Percentiles rank a stretch among this genome's conserved stretches.
Evolutionary conservation across 64 coral and sea anemone species (phyloP).

Genomic region (Montipora foliosa): DNA sequence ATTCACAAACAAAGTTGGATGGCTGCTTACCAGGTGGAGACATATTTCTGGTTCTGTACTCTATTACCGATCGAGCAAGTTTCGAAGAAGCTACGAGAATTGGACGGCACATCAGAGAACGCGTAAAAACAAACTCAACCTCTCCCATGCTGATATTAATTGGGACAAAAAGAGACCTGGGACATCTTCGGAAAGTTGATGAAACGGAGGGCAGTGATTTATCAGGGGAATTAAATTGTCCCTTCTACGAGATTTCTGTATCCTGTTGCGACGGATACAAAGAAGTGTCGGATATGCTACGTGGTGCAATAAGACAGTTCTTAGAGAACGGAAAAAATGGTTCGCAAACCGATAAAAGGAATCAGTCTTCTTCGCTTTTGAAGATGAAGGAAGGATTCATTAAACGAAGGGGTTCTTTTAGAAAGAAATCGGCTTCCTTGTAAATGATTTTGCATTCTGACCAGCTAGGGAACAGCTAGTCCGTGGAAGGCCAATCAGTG

Average conservation of each 20-base stretch:
- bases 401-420: constrained; percentile 76
- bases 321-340: constrained; percentile 64
- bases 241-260: constrained; percentile 90
- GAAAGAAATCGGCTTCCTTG: constrained; percentile 78
- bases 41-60: constrained; percentile 90
- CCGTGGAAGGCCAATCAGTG: no score
- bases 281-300: constrained; percentile 82
- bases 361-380: constrained; percentile 60
- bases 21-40: constrained; percentile 63
- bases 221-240: constrained; percentile 82
- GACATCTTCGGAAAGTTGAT: constrained; percentile 80
- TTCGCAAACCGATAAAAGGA: constrained; percentile 38
- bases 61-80: constrained; percentile 77
- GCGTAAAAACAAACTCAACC: constrained; percentile 61
- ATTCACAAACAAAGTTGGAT: constrained; percentile 78
- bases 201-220: constrained; percentile 88
- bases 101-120: constrained; percentile 69
- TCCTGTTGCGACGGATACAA: constrained; percentile 85
- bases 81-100: constrained; percentile 86
- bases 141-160: constrained; percentile 66
- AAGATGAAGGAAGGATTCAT: constrained; percentile 94
- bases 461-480: no score
- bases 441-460: neutral
- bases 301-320: constrained; percentile 66
- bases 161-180: constrained; percentile 87